Base-by-base conservation (phyloP, 53 echinoderm and acorn worm species). In the Temnopleurus reevesii region DNA sequence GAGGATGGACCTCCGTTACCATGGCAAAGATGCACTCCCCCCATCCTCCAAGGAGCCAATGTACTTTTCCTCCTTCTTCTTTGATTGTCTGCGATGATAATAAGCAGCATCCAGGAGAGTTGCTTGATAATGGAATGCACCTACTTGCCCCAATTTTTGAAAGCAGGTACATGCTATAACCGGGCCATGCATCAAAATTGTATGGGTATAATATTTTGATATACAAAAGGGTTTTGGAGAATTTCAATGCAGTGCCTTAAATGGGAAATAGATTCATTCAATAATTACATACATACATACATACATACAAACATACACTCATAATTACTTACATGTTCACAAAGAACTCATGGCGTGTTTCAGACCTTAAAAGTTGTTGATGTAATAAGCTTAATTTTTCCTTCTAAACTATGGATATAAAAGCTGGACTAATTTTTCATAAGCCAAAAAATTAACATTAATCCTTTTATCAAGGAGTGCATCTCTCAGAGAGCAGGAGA, bases 31-130 rank as follows among this genome's bases (percentile, higher is more conserved):
- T 71, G n/a, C 71, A 41, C 71, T 63, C 71, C 41, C 10, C 4
- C 8, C 41, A n/a, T n/a, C 30, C 21, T 71, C 71, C 9, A 41
- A n/a, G n/a, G 71, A 71, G 71, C n/a, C 71, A 71, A n/a, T 71
- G 71, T 71, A 71, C 71, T 71, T 71, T n/a, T 71, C 38, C 5
- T 71, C 71, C 71, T 38, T 71, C 41, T 38, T 71, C 71, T n/a
- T 71, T 41, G 23, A 71, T 71, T 71, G 71, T 71, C 71, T 71
- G 71, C 41, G 71, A 41, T 38, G 71, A 41, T 19, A 38, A 41
- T 38, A 41, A 55, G n/a, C 63, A 71, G 23, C 71, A 9, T 71
- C 41, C 41, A 71, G 5, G 2, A 71, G 71, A 71, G 36, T 21
- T 21, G n/a, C 36, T 71, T 71, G 41, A 71, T 71, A 71, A 71